These are phyloP conservation scores for Nasonia giraulti DNA, from an alignment of 1,140 invertebrate species.

Conservation along the genomic window DNA sequence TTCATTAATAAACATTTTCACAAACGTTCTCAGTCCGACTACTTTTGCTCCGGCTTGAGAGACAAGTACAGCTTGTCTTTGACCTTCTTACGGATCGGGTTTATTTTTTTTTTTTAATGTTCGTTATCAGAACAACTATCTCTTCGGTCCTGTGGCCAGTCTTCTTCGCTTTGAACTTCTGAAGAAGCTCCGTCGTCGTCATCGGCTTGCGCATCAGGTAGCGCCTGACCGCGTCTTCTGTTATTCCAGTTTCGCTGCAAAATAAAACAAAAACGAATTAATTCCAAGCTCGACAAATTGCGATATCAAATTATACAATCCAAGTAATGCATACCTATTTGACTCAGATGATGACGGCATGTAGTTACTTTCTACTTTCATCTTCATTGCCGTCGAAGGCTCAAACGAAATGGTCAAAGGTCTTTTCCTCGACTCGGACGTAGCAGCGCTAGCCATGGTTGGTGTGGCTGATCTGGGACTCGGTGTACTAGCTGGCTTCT, in stretches of 20 bases:
- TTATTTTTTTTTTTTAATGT: slow-evolving; percentile 91
- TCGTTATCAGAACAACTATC: too few relatives aligned
- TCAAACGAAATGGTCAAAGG: slow-evolving; percentile 74
- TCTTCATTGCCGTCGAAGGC: slow-evolving; percentile 77
- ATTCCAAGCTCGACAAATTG: not conserved
- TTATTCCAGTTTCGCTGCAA: slow-evolving; percentile 86
- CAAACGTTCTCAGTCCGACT: not conserved
- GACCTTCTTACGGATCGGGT: slow-evolving; percentile 93
- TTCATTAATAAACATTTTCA: too few relatives aligned
- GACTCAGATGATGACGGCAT: slow-evolving; percentile 67
- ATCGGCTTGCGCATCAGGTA: slow-evolving; percentile 97
- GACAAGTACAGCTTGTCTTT: slow-evolving; percentile 97
- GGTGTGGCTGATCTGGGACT: slow-evolving; percentile 82
- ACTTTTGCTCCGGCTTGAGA: slow-evolving; percentile 77
- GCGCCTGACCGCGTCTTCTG: slow-evolving; percentile 93
- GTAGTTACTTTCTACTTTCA: slow-evolving; percentile 76
- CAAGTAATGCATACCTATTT: slow-evolving; percentile 59
- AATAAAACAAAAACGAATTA: slow-evolving; percentile 48
- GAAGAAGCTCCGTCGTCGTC: slow-evolving; percentile 94
- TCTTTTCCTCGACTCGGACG: slow-evolving; percentile 69
- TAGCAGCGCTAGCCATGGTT: slow-evolving; percentile 59
- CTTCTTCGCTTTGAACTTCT: slow-evolving; percentile 96
- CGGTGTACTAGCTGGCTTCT: slow-evolving; percentile 71
- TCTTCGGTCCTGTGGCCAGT: slow-evolving; percentile 76
- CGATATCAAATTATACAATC: not conserved